Base-by-base conservation (phyloP, 2,113 vertebrate genomes). In the Tyto alba region DNA sequence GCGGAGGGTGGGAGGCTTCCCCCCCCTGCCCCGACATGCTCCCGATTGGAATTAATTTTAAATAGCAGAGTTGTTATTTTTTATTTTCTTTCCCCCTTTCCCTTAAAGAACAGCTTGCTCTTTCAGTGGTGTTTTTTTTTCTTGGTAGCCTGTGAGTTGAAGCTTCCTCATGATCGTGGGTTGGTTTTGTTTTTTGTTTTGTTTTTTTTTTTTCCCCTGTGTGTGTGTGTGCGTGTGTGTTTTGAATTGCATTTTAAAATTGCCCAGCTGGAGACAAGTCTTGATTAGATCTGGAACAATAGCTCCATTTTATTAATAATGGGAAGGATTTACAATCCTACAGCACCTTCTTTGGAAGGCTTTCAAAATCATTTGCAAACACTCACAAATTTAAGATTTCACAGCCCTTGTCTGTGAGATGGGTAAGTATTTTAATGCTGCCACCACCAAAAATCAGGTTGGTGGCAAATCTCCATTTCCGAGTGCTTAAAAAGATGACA, bases 341-440 rank as follows among this genome's bases (percentile, higher is more conserved):
- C 89, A 90, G 90, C 94, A 94, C 93, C 92, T 96, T 96, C 89
- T 83, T 95, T 90, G 95, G 95, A 86, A 96, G 83, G 95, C 80
- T 95, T 96, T 90, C 93, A 81, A 91, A 95, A 74, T 14, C 60
- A 40, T 94, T 96, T 92, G 92, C 96, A 95, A 94, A 93, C 90
- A 93, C 43, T 73, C 86, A 56, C 52, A 90, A 88, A 89, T 92
- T 63, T 95, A 80, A 97, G 95, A 85, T 89, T 67, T 63, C 22
- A 14, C 93, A 95, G 94, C 90, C 92, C 60, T 72, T 88, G 89
- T 73, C 95, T 95, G 95, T 69, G 82, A 81, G 82, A 72, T 90
- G 83, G 94, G 95, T 96, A 90, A 95, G 96, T 96, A 92, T 95
- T 90, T 87, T 82, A 48, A 88, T 7, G 55, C 34, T 95, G 69